phyloP scores from a whole-genome alignment of 2,888 invertebrate genomes.

The Halocaridina rubra region DNA sequence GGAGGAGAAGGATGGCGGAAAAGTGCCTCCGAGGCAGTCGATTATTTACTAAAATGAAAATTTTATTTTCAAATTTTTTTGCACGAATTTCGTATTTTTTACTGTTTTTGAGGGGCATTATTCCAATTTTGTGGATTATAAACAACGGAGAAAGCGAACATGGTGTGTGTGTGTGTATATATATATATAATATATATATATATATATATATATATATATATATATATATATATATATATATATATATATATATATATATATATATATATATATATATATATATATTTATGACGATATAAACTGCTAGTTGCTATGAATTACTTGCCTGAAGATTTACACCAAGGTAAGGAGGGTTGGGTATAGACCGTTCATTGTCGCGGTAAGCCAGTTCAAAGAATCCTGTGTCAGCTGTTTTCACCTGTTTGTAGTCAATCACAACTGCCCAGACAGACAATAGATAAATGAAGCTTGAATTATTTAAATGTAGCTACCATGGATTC shows the following conservation, averaged over 20 bases:
- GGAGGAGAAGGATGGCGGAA: no score
- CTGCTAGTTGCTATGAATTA: background rate
- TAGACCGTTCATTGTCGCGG: slow-evolving; percentile 51
- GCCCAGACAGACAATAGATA: no score
- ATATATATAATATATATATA: background rate
- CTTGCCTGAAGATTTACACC: slow-evolving; percentile 61
- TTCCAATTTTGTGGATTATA: no score
- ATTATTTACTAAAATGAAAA: no score
- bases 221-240: slow-evolving; percentile 19
- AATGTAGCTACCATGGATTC: no score
- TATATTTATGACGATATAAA: no score
- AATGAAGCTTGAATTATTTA: no score
- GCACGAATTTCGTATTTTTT: no score
- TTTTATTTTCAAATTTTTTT: no score
- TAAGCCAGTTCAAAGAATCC: slow-evolving; percentile 63
- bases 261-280: slow-evolving; percentile 27
- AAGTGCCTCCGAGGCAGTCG: no score
- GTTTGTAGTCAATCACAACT: slow-evolving; percentile 63
- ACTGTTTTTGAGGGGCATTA: no score
- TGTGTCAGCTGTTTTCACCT: slow-evolving; percentile 58
- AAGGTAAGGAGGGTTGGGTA: slow-evolving; percentile 60
- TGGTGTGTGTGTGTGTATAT: background rate
- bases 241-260: slow-evolving; percentile 15
- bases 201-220: slow-evolving; percentile 2
- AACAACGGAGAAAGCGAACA: no score